Conservation (phyloP, 2,888 invertebrate species). For the Lycia hirtaria region DNA sequence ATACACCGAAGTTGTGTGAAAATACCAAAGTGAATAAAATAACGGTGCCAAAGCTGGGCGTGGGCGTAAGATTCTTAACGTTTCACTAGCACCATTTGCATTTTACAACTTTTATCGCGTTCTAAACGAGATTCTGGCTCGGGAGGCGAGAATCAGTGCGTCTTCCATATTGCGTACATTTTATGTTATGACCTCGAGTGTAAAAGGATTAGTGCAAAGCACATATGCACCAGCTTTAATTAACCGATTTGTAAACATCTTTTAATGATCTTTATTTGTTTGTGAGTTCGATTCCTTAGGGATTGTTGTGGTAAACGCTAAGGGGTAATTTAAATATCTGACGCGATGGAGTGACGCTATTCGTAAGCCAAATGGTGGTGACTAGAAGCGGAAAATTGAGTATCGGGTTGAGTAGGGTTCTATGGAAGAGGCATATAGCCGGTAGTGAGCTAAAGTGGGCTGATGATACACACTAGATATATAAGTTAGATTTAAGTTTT, state of each 20-base stretch:
- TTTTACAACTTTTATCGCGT: slow-evolving; percentile 83
- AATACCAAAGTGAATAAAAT: slow-evolving; percentile 67
- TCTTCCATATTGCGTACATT: slow-evolving; percentile 65
- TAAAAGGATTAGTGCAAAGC: slow-evolving; percentile 53
- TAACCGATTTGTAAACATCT: slow-evolving; percentile 40
- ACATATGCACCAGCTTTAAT: slow-evolving; percentile 44
- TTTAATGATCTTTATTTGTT: slow-evolving; percentile 24
- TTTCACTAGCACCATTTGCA: slow-evolving; percentile 80
- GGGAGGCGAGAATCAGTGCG: slow-evolving; percentile 65
- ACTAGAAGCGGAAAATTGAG: too few species aligned
- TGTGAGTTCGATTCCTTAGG: slow-evolving; percentile 14
- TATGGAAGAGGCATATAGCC: too few species aligned
- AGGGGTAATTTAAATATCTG: slow-evolving; percentile 5
- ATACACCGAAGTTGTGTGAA: slow-evolving; percentile 55
- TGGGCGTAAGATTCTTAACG: slow-evolving; percentile 79
- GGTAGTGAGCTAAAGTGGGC: too few species aligned
- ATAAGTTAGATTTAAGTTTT: too few species aligned
- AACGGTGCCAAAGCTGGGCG: slow-evolving; percentile 66
- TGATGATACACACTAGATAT: too few species aligned
- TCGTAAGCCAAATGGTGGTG: too few species aligned
- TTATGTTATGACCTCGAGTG: slow-evolving; percentile 54
- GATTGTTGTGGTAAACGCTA: background rate
- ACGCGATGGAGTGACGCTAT: too few species aligned
- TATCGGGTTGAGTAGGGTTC: too few species aligned
- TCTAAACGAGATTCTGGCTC: slow-evolving; percentile 71